A percentile compares a stretch with the other conserved stretches of the same genome.
Conservation (phyloP, 2,113 vertebrate genomes). For the Antechinus flavipes region DNA sequence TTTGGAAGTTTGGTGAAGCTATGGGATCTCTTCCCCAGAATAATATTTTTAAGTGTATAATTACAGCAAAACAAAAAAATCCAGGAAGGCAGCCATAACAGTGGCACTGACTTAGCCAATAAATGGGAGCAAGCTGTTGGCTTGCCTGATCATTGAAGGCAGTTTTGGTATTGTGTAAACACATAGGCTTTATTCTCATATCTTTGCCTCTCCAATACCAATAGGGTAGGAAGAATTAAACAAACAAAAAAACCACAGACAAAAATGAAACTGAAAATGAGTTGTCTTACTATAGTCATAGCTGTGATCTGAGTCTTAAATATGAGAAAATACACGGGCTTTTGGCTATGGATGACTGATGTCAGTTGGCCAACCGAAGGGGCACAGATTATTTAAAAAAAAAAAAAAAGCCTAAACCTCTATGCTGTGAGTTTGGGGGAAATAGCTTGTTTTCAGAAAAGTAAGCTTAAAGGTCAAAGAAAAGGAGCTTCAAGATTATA, state of each 20-base stretch:
- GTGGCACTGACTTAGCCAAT: background rate
- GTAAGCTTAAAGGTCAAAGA: background rate
- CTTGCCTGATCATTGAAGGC: background rate
- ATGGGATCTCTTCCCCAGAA: background rate
- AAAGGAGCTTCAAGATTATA: background rate
- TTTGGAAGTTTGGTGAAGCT: background rate
- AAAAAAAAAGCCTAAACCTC: background rate
- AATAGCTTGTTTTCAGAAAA: background rate
- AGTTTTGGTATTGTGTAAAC: background rate
- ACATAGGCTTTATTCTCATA: constrained; percentile 5
- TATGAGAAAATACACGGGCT: background rate
- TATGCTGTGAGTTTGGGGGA: background rate
- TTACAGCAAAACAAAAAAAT: background rate
- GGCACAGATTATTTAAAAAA: background rate
- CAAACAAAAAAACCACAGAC: background rate
- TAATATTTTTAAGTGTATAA: background rate
- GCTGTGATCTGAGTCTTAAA: background rate
- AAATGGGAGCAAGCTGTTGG: background rate
- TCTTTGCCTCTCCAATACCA: constrained; percentile 31
- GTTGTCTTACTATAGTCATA: background rate
- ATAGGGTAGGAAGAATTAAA: background rate
- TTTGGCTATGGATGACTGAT: background rate
- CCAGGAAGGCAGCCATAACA: background rate
- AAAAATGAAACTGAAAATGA: constrained; percentile 13
- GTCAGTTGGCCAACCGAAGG: background rate